phyloP scores from a whole-genome alignment of 2,888 invertebrate genomes.

The Lysandra coridon region DNA sequence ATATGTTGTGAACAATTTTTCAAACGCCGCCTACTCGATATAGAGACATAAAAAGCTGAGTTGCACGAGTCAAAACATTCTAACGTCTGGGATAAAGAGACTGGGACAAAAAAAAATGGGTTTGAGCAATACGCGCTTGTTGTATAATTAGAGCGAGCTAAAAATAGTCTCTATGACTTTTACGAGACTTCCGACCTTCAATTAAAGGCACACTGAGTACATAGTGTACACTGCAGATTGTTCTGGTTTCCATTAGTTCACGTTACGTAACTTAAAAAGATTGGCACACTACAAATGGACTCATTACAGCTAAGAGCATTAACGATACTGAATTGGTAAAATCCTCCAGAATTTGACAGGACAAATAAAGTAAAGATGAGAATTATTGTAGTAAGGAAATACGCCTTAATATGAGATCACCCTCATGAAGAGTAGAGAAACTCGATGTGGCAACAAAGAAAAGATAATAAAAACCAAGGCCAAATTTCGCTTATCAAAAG shows the following conservation, averaged over 20 bases:
- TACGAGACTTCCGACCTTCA: conserved; percentile 67
- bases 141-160: conserved; percentile 66
- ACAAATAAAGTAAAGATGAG: conserved; percentile 12
- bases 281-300: conserved; percentile 57
- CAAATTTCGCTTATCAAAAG: conserved; percentile 4
- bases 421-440: too few relatives aligned
- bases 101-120: conserved; percentile 54
- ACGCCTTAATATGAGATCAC: too few relatives aligned
- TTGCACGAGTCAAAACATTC: conserved; percentile 54
- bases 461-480: not conserved
- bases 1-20: conserved; percentile 32
- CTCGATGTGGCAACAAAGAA: not conserved
- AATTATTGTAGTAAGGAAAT: too few relatives aligned
- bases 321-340: conserved; percentile 51
- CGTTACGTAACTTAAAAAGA: conserved; percentile 50
- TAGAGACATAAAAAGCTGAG: conserved; percentile 2
- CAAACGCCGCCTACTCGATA: conserved; percentile 27
- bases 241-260: conserved; percentile 53
- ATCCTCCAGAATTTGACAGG: conserved; percentile 32
- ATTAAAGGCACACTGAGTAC: conserved; percentile 50
- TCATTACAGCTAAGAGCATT: conserved; percentile 47
- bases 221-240: conserved; percentile 53
- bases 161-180: conserved; percentile 65
- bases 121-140: conserved; percentile 53
- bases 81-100: conserved; percentile 45